phyloP scores from a whole-genome alignment of 2,797 vertebrate genomes.

The Paedocypris micromegethes region DNA sequence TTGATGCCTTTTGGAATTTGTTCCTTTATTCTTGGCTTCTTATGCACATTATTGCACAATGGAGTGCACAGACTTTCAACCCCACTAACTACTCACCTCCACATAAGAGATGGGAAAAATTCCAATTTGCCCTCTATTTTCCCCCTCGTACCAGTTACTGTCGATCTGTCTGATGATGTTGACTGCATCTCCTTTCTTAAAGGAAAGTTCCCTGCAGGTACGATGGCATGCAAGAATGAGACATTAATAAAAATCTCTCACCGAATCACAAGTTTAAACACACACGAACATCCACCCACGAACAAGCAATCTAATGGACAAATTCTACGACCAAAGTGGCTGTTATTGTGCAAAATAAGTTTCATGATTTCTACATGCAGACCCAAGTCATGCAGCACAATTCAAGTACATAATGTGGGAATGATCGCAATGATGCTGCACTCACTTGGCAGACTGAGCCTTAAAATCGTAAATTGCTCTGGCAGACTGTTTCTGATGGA shows the following conservation, averaged over 20 bases:
- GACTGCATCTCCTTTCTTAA: conserved; percentile 94
- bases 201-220: conserved; percentile 88
- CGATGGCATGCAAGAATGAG: conserved; percentile 4
- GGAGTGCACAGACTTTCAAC: no score
- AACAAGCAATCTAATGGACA: no score
- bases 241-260: conserved; percentile 3
- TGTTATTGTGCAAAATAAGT: no score
- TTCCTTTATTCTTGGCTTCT: no score
- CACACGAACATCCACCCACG: background rate
- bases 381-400: no score
- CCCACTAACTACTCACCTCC: conserved; percentile 67
- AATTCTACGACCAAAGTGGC: no score
- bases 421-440: conserved; percentile 50
- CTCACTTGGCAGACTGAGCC: conserved; percentile 99
- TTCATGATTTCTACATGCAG: no score
- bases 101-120: conserved; percentile 97
- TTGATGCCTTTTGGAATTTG: no score
- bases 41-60: no score
- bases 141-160: conserved; percentile 97
- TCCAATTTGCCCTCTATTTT: conserved; percentile 84
- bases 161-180: conserved; percentile 98
- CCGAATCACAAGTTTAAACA: background rate
- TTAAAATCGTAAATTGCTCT: conserved; percentile 99
- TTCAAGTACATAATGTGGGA: no score
- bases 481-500: conserved; percentile 88